Conservation (phyloP, 2,888 invertebrate genomes). For the Lepidochitona cinerea region DNA sequence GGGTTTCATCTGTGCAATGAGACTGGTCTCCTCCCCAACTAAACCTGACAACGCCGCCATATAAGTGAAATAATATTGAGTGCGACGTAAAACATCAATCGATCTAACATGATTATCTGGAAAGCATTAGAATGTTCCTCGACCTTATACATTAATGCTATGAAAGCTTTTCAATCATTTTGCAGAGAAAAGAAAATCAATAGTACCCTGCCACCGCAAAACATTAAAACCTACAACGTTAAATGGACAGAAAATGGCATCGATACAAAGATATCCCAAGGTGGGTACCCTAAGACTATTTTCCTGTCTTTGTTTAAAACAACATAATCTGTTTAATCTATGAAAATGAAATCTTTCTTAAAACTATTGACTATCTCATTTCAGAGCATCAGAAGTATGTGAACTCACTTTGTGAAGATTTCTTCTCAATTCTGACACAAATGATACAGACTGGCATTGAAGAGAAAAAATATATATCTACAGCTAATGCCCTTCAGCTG, state of each 20-base stretch:
- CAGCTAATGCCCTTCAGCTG: neutral
- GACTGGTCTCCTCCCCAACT: too few species aligned
- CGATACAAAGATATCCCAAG: neutral
- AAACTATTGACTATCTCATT: too few species aligned
- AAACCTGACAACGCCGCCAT: too few species aligned
- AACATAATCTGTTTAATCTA: too few species aligned
- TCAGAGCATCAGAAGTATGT: slow-evolving; percentile 7
- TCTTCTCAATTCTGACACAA: neutral
- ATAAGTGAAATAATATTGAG: too few species aligned
- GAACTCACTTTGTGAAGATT: neutral
- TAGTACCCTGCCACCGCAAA: neutral
- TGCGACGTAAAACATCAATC: too few species aligned
- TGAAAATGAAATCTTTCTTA: too few species aligned
- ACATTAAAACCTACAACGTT: slow-evolving; percentile 5
- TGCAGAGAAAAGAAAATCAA: neutral
- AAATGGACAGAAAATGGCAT: slow-evolving; percentile 12
- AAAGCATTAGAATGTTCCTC: too few species aligned
- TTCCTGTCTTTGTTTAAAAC: too few species aligned
- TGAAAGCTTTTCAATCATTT: neutral
- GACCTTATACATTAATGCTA: too few species aligned
- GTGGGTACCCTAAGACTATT: neutral
- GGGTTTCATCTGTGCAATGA: too few species aligned
- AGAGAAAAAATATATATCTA: neutral
- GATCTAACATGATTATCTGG: too few species aligned
- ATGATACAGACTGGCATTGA: neutral